phyloP scores from a whole-genome alignment of 2,113 vertebrate species.

The Crotalus helleri region DNA sequence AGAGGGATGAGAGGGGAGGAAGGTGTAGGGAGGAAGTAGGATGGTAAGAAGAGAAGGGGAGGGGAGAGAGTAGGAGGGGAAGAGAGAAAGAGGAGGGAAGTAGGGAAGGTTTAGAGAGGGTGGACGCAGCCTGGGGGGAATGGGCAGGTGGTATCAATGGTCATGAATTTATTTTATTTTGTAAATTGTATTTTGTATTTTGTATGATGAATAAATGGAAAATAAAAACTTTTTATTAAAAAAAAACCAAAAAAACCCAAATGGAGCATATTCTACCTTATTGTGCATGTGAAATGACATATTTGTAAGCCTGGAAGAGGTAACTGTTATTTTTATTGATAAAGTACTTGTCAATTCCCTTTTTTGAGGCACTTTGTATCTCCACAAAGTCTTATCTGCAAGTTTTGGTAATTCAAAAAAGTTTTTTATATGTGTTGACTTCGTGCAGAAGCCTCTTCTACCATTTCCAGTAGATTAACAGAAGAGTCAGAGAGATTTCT shows the following conservation, averaged over 20 bases:
- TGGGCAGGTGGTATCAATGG: too few relatives aligned
- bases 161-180: too few relatives aligned
- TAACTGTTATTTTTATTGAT: not conserved
- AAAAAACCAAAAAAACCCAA: not conserved
- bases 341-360: not conserved
- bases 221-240: too few relatives aligned
- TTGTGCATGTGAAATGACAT: not conserved
- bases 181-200: too few relatives aligned
- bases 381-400: not conserved
- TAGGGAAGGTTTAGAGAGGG: too few relatives aligned
- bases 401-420: not conserved
- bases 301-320: not conserved
- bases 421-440: not conserved
- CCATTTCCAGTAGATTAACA: not conserved
- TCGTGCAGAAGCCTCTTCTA: not conserved
- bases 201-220: too few relatives aligned
- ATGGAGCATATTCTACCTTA: not conserved
- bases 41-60: too few relatives aligned
- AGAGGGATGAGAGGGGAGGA: too few relatives aligned
- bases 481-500: not conserved
- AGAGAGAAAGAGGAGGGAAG: too few relatives aligned
- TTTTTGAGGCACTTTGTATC: not conserved
- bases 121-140: too few relatives aligned
- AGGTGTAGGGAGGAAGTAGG: too few relatives aligned
- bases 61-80: too few relatives aligned